Percentiles rank a stretch among this genome's conserved stretches.
Evolutionary conservation across 2,888 invertebrate genomes (phyloP).

Genomic region (Endotricha flammealis): DNA sequence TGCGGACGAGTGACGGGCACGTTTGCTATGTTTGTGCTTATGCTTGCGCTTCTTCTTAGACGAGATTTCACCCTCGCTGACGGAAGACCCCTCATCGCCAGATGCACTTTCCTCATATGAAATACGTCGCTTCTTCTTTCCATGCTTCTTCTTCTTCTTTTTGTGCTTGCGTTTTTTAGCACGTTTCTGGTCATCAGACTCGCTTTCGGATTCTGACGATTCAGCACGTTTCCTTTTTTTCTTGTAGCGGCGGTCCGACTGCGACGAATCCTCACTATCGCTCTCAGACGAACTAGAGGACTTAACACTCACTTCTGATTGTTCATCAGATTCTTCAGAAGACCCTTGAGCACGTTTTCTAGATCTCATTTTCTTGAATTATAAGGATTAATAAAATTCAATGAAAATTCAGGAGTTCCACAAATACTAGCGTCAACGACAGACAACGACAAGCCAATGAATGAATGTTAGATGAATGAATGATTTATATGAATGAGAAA

Average conservation of each 20-base stretch:
- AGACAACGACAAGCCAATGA: no score
- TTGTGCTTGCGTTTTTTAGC: slow-evolving; percentile 71
- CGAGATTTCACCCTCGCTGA: slow-evolving; percentile 61
- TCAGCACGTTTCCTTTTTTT: slow-evolving; percentile 68
- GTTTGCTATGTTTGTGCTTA: slow-evolving; percentile 61
- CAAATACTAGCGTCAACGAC: no score
- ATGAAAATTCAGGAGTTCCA: no score
- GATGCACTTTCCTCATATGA: slow-evolving; percentile 48
- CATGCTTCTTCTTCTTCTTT: slow-evolving; percentile 74
- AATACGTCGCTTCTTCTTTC: slow-evolving; percentile 61
- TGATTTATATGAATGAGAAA: no score
- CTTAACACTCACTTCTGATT: slow-evolving; percentile 53
- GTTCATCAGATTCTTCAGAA: slow-evolving; percentile 65
- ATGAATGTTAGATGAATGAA: no score
- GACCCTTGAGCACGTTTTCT: slow-evolving; percentile 64
- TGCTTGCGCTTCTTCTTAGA: slow-evolving; percentile 65
- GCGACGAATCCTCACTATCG: slow-evolving; percentile 62
- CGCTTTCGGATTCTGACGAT: slow-evolving; percentile 63
- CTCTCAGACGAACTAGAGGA: slow-evolving; percentile 62
- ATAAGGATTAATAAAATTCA: no score
- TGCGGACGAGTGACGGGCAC: slow-evolving; percentile 43
- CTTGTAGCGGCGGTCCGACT: slow-evolving; percentile 58
- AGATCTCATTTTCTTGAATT: slow-evolving; percentile 65
- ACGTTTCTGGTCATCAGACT: slow-evolving; percentile 58
- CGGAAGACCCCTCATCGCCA: slow-evolving; percentile 44